Conservation (phyloP, 2,888 invertebrate genomes). For the Ophraella communa region DNA sequence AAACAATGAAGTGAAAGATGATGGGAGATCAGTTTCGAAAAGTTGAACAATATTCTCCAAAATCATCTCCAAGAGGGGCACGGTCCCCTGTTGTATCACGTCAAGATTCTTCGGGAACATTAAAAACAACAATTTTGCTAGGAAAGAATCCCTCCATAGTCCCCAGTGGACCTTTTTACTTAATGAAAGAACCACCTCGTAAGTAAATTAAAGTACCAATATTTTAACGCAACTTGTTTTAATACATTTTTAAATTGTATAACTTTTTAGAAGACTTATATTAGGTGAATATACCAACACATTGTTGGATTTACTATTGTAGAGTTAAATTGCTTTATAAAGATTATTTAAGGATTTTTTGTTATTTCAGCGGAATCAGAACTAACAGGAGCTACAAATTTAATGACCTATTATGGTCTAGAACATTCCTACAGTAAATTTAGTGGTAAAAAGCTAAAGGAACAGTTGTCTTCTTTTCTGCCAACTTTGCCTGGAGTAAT, state of each 20-base stretch:
- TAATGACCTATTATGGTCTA: conserved; percentile 94
- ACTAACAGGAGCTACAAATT: conserved; percentile 93
- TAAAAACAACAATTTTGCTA: conserved; percentile 96
- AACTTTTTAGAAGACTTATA: too few species aligned
- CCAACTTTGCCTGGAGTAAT: conserved; percentile 95
- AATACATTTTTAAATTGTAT: too few species aligned
- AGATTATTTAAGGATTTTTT: not conserved
- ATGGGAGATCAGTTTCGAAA: conserved; percentile 92
- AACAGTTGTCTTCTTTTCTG: conserved; percentile 92
- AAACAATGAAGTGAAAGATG: conserved; percentile 73
- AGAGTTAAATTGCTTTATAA: too few species aligned
- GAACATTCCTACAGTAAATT: conserved; percentile 98
- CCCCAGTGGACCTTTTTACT: conserved; percentile 97
- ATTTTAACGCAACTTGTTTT: too few species aligned
- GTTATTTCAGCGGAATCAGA: conserved; percentile 80
- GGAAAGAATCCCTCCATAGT: conserved; percentile 97
- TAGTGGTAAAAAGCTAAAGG: conserved; percentile 94
- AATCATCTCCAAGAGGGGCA: conserved; percentile 91
- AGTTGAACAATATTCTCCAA: conserved; percentile 93
- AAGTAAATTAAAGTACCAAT: too few species aligned
- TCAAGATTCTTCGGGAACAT: conserved; percentile 95
- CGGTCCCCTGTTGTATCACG: conserved; percentile 94
- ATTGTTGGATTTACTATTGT: too few species aligned
- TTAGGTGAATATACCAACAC: too few species aligned
- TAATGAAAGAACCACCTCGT: conserved; percentile 97